Conservation (phyloP, 2,113 vertebrate species). For the Rhea americana region DNA sequence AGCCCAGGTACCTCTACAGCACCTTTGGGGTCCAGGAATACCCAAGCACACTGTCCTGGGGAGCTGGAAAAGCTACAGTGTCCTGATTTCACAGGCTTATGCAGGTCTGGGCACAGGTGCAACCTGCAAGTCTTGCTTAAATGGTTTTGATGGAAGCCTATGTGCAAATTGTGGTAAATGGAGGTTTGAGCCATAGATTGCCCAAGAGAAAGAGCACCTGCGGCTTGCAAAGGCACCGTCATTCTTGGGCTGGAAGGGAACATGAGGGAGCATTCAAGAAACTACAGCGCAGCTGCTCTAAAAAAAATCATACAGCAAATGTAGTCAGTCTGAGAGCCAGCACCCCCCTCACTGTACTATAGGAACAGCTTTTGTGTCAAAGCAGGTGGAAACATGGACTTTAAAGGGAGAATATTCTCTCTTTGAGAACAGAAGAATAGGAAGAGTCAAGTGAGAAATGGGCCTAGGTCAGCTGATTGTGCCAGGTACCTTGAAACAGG, state of each 20-base stretch:
- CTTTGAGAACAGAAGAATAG: neutral
- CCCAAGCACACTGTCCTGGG: neutral
- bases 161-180: neutral
- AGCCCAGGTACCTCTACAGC: neutral
- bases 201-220: neutral
- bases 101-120: neutral
- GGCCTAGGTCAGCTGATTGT: neutral
- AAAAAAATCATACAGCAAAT: neutral
- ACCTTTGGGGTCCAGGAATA: neutral
- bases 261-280: accelerated
- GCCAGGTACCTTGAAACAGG: neutral
- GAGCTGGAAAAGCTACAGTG: neutral
- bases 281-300: neutral
- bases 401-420: neutral
- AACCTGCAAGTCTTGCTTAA: neutral
- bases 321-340: neutral
- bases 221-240: too few relatives aligned
- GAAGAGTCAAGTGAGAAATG: neutral
- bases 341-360: neutral
- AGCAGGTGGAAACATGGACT: neutral
- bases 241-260: neutral
- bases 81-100: neutral
- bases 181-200: too few relatives aligned
- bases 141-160: neutral
- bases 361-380: neutral